These are phyloP conservation scores for Pseudopodoces humilis DNA, from an alignment of 2,113 vertebrate species.

Conservation along the genomic window DNA sequence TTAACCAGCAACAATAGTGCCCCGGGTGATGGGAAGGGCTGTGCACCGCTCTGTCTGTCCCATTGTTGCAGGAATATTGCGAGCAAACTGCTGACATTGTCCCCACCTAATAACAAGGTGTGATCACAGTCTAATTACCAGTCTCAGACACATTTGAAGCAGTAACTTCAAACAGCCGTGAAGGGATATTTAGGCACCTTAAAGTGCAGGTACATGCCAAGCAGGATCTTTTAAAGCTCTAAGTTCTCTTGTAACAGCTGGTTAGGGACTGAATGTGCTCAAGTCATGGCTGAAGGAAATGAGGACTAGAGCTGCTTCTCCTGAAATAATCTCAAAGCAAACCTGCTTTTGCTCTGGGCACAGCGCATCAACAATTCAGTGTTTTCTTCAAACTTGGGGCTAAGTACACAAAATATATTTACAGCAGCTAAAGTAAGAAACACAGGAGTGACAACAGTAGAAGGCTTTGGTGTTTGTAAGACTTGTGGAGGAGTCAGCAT, in stretches of 20 bases:
- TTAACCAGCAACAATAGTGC: slow-evolving; percentile 24
- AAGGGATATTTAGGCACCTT: not conserved
- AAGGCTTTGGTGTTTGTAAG: not conserved
- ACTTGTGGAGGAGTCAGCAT: not conserved
- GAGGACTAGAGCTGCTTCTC: not conserved
- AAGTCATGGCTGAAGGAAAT: not conserved
- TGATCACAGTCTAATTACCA: not conserved
- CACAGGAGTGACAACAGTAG: not conserved
- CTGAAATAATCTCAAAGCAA: not conserved
- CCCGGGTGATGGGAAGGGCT: not conserved
- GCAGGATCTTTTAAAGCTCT: not conserved
- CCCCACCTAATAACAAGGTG: not conserved
- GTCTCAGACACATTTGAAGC: not conserved
- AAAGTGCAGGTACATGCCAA: not conserved
- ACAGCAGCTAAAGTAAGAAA: slow-evolving; percentile 6
- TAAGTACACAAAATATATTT: not conserved
- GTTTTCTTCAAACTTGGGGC: not conserved
- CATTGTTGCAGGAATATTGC: not conserved
- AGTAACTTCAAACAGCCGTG: not conserved
- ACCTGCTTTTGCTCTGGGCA: not conserved
- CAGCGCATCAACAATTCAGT: not conserved
- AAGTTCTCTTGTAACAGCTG: not conserved
- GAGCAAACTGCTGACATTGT: slow-evolving; percentile 22
- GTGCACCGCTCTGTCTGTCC: not conserved
- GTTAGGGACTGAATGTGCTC: not conserved